Evolutionary conservation across 2,888 invertebrate genomes (phyloP).

Genomic region (Macrophya alboannulata): DNA sequence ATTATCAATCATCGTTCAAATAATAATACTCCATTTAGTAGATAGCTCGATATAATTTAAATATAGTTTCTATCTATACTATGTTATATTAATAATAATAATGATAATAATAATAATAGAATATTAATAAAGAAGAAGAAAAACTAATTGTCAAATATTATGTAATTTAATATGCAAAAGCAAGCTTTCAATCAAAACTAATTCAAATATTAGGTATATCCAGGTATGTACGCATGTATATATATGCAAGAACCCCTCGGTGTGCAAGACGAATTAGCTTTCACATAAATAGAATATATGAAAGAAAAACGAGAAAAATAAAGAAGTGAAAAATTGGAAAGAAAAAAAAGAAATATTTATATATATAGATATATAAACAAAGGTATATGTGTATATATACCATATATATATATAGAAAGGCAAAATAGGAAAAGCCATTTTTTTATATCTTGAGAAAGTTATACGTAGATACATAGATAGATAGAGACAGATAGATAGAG

Average conservation of each 20-base stretch:
- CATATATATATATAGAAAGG: not conserved
- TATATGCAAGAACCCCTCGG: not conserved
- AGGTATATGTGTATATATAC: too few relatives aligned
- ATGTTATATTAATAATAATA: not conserved
- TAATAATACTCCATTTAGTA: conserved; percentile 40
- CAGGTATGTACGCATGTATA: not conserved
- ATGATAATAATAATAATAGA: not conserved
- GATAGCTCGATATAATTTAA: conserved; percentile 21
- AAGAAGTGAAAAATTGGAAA: not conserved
- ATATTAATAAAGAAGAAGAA: not conserved
- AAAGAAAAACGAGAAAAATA: not conserved
- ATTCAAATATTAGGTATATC: not conserved
- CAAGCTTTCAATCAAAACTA: not conserved
- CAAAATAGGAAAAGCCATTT: not conserved
- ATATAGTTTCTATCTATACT: not conserved
- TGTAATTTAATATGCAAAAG: not conserved
- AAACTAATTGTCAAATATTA: not conserved
- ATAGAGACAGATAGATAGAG: not conserved
- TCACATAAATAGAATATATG: not conserved
- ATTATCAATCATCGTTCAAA: not conserved
- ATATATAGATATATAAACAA: too few relatives aligned
- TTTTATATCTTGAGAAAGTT: conserved; percentile 1
- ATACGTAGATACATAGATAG: not conserved
- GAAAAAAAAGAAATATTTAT: conserved; percentile 17
- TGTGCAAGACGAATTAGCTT: not conserved